These are phyloP conservation scores for Pygmarrhopalites habei DNA, from an alignment of 1,140 invertebrate species.

Conservation along the genomic window DNA sequence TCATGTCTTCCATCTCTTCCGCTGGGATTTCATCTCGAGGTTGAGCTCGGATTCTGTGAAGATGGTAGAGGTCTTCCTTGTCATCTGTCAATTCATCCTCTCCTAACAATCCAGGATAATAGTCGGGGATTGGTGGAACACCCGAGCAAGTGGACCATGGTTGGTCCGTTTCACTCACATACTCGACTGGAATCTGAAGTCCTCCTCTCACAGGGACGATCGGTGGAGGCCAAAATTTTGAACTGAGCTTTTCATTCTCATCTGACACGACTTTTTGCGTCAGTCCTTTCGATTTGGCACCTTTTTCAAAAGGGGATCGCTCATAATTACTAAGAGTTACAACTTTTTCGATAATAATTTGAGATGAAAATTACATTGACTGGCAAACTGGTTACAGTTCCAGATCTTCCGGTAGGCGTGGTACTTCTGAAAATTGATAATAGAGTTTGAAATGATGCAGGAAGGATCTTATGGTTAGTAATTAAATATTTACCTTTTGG, in stretches of 20 bases:
- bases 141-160: neutral
- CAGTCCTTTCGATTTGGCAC: too few relatives aligned
- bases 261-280: neutral
- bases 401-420: neutral
- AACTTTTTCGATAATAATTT: neutral
- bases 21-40: neutral
- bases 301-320: too few relatives aligned
- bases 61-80: too few relatives aligned
- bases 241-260: slow-evolving; percentile 4
- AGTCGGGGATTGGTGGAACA: neutral
- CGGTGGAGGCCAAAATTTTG: slow-evolving; percentile 27
- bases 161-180: neutral
- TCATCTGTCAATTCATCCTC: neutral
- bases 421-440: slow-evolving; percentile 1
- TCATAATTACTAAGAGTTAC: neutral
- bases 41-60: neutral
- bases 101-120: neutral
- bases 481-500: neutral
- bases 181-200: slow-evolving; percentile 16
- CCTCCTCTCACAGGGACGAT: neutral
- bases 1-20: too few relatives aligned
- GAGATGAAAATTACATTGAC: neutral
- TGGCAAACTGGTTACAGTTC: neutral
- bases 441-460: neutral
- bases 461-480: neutral